Evolutionary conservation across 2,888 invertebrate genomes (phyloP).

Genomic region (Dasypogon diadema): DNA sequence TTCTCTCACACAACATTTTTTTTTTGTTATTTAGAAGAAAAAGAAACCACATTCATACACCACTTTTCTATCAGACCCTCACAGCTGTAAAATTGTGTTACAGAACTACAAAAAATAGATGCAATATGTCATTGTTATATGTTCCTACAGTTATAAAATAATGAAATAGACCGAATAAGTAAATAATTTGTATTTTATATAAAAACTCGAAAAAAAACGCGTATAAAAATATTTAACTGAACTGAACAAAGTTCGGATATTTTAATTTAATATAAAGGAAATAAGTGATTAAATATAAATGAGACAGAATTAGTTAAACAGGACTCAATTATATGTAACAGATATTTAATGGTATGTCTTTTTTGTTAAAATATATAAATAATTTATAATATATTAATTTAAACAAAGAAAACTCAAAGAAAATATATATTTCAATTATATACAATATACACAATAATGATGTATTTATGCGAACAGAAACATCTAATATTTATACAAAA

Average conservation of each 20-base stretch:
- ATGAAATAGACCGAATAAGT: slow-evolving; percentile 56
- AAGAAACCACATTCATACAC: no score
- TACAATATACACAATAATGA: slow-evolving; percentile 28
- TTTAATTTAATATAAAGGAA: slow-evolving; percentile 37
- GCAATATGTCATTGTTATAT: slow-evolving; percentile 70
- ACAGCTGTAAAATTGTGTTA: slow-evolving; percentile 54
- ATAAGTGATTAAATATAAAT: slow-evolving; percentile 8
- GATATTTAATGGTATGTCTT: slow-evolving; percentile 46
- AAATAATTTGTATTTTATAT: slow-evolving; percentile 55
- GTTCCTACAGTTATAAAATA: slow-evolving; percentile 68
- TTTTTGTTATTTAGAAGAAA: no score
- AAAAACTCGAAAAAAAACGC: slow-evolving; percentile 47
- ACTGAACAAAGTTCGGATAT: slow-evolving; percentile 37
- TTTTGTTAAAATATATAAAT: slow-evolving; percentile 46
- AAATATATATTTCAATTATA: slow-evolving; percentile 49
- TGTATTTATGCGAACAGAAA: slow-evolving; percentile 39
- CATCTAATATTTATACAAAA: slow-evolving; percentile 46
- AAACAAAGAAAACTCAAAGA: slow-evolving; percentile 48
- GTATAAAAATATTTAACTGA: slow-evolving; percentile 52
- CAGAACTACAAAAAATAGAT: slow-evolving; percentile 63
- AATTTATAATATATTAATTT: slow-evolving; percentile 47
- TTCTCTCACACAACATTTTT: neutral
- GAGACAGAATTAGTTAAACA: slow-evolving; percentile 47
- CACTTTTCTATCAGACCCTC: slow-evolving; percentile 54
- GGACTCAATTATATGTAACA: slow-evolving; percentile 45